Base-by-base conservation (phyloP, 2,113 vertebrate species). In the Elanus axillaris region DNA sequence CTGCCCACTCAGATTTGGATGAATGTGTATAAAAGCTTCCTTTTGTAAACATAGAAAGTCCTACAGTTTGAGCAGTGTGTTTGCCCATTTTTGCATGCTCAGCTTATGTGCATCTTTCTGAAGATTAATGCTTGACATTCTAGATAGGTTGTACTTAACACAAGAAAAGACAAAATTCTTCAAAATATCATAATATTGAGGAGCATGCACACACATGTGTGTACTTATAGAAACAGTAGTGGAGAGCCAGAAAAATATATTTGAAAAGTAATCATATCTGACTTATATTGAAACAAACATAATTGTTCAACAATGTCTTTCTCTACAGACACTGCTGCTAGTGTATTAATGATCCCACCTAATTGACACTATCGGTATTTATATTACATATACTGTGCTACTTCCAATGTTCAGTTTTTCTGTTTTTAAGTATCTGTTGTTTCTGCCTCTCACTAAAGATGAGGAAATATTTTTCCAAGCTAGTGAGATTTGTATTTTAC, bases 21-120 rank as follows among this genome's bases (percentile, higher is more conserved):
- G 84, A 95, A 43, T 87, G 76, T 81, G 60, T 94, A 48, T 81
- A 81, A 79, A 94, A 90, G 87, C 84, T 82, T 91, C 81, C 93
- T 72, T 93, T 90, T 76, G 84, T 95, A 96, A 97, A 96, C 90
- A 96, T 4, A 76, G 71, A 2, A 9, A 93, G 91, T 89, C 96
- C 94, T 95, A 90, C 91, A 82, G 93, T 68, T 84, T 95, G 89
- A 97, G 96, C 93, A 96, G 94, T 75, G 73, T 91, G 89, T 94
- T 96, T 96, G 93, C 96, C 93, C 87, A 68, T 96, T 97, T 96
- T 85, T 95, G 73, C 94, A 60, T 93, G 69, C 87, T 95, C 89
- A 95, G 19, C 34, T 87, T 85, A 68, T 26, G 6, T 85, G 66
- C 45, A 56, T 73, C 47, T 60, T 78, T 52, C 66, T 93, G 81